These are phyloP conservation scores for Dione juno DNA, from an alignment of 2,888 invertebrate species.

Conservation along the genomic window DNA sequence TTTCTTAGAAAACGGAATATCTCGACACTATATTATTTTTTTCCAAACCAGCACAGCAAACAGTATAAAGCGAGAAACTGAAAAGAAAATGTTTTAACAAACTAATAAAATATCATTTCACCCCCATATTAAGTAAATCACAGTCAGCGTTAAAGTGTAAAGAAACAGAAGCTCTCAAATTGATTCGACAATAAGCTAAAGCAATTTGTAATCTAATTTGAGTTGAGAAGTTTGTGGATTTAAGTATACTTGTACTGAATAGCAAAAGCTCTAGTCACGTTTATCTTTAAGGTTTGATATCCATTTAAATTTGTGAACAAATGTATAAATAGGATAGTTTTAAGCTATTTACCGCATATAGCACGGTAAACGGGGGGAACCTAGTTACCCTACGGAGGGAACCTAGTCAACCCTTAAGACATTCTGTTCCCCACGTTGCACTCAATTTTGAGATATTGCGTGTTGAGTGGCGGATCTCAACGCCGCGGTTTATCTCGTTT, in stretches of 20 bases:
- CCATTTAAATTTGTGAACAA: background rate
- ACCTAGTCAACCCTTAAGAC: no score
- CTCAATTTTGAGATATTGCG: no score
- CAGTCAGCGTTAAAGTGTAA: background rate
- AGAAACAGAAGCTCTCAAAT: background rate
- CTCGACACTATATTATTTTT: no score
- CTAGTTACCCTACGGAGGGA: no score
- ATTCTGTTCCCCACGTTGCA: no score
- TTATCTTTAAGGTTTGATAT: background rate
- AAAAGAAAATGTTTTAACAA: background rate
- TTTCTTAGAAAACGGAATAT: no score
- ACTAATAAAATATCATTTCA: background rate
- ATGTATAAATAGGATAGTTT: background rate
- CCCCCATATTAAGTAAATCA: slow-evolving; percentile 2
- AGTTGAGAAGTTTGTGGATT: slow-evolving; percentile 21
- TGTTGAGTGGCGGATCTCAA: no score
- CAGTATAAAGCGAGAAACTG: background rate
- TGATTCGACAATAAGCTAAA: slow-evolving; percentile 25
- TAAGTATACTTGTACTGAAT: slow-evolving; percentile 23
- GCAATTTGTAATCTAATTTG: slow-evolving; percentile 24
- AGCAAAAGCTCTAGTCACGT: background rate
- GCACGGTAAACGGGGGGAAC: no score
- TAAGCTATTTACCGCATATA: no score
- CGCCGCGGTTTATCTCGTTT: no score
- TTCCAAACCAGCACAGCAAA: no score